Conservation (phyloP, 2,888 invertebrate genomes). For the Allygus modestus region DNA sequence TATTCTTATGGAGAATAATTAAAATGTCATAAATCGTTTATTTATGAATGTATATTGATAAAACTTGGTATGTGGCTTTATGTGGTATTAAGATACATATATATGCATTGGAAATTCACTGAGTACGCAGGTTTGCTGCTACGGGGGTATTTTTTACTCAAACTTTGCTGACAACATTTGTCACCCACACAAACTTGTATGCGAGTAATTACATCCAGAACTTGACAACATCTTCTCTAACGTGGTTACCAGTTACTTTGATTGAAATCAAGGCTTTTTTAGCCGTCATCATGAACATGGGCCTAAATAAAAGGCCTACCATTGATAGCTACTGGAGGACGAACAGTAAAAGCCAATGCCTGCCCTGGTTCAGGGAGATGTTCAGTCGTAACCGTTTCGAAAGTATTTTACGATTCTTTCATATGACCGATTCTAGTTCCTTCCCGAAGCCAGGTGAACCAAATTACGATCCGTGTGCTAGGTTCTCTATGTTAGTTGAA, state of each 20-base stretch:
- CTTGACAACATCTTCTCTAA: conserved; percentile 12
- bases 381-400: conserved; percentile 52
- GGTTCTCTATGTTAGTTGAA: conserved; percentile 10
- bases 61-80: no score
- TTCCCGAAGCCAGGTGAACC: conserved; percentile 42
- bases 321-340: conserved; percentile 49
- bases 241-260: conserved; percentile 33
- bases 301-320: conserved; percentile 26
- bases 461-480: conserved; percentile 44
- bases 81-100: no score
- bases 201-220: conserved; percentile 10
- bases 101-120: no score
- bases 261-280: conserved; percentile 39
- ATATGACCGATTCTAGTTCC: background rate
- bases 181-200: conserved; percentile 46
- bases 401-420: conserved; percentile 35
- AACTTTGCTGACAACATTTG: conserved; percentile 27
- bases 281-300: conserved; percentile 52
- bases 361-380: conserved; percentile 34
- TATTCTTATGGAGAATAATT: no score
- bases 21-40: no score
- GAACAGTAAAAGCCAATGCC: background rate
- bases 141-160: no score
- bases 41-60: no score
- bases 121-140: no score